Evolutionary conservation across 1,140 invertebrate species (phyloP).

Genomic region (Frieseomelitta varia): DNA sequence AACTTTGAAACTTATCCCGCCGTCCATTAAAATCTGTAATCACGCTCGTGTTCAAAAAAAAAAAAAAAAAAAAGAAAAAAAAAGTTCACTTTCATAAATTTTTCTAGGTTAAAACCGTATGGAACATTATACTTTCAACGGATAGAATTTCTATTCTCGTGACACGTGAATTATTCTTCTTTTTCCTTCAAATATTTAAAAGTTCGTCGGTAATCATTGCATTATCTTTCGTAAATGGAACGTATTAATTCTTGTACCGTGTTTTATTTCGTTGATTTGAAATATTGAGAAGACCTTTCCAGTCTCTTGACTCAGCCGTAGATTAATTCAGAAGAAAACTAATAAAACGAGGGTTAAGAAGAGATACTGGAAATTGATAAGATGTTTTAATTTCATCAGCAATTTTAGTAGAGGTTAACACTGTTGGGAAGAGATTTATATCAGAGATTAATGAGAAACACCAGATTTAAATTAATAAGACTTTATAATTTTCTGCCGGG

Average conservation of each 20-base stretch:
- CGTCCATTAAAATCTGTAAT: conserved; percentile 8
- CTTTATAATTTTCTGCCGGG: too few species aligned
- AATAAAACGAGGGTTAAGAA: too few species aligned
- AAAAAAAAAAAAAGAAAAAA: background rate
- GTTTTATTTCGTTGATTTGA: background rate
- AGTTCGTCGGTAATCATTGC: too few species aligned
- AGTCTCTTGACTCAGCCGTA: too few species aligned
- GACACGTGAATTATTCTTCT: too few species aligned
- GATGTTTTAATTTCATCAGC: too few species aligned
- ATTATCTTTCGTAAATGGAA: background rate
- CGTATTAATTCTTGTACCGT: background rate
- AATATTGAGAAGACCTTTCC: too few species aligned
- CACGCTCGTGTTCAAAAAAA: background rate
- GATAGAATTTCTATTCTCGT: background rate
- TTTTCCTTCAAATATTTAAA: background rate
- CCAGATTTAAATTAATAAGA: background rate
- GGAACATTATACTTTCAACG: background rate
- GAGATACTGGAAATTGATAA: too few species aligned
- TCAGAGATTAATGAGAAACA: background rate
- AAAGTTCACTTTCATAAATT: background rate
- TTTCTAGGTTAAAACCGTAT: background rate
- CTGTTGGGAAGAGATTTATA: too few species aligned
- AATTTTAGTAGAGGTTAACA: too few species aligned
- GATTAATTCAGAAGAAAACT: too few species aligned
- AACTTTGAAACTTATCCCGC: background rate